Evolutionary conservation across 2,797 vertebrate genomes (phyloP), one percentile per base, ranked within the genome.

Genomic region (Leptoclinus maculatus): DNA sequence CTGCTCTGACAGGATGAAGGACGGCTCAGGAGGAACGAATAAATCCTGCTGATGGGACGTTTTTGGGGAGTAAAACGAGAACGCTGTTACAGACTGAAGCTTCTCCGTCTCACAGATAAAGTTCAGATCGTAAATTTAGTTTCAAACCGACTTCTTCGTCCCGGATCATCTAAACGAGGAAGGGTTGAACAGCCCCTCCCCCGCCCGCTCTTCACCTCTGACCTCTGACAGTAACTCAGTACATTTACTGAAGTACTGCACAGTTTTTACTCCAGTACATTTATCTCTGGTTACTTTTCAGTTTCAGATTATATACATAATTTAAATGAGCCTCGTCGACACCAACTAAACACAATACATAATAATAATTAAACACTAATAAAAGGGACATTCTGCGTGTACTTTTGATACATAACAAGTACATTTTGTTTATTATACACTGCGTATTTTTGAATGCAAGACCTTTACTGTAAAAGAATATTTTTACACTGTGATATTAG

Each of bases 1-100:
- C 86, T 92, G 88, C 87, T 85, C 76, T 77, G 87, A 86, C 84
- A 86, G 70, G 68, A 68, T 88, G 88, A 90, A 56, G 29, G 67
- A 86, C 76, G 0, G 80, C 57, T 2, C 76, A 58, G 63, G 41
- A 78, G 74, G 74, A 2, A 5, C 36, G 51, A 43, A 78, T 87
- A 78, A 87, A 88, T 90, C 74, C 66, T 63, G 2, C 1, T 36
- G 60, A 60, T 47, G 66, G 71, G 63, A 56, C 45, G 38, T 39
- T 76, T 17, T 0, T 17, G 60, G 65, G 82, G 41, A 51, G 88
- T 89, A 87, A 92, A 87, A 85, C 1, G 79, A 90, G 88, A 92
- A 71, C 66, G 64, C 82, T 78, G 79, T 90, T 83, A 78, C 82
- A 84, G 67, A 89, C 81, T 76, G 87, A 77, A 78, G 86, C 86